These are phyloP conservation scores for Brachyptera putata DNA, from an alignment of 2,888 invertebrate species.

Conservation along the genomic window DNA sequence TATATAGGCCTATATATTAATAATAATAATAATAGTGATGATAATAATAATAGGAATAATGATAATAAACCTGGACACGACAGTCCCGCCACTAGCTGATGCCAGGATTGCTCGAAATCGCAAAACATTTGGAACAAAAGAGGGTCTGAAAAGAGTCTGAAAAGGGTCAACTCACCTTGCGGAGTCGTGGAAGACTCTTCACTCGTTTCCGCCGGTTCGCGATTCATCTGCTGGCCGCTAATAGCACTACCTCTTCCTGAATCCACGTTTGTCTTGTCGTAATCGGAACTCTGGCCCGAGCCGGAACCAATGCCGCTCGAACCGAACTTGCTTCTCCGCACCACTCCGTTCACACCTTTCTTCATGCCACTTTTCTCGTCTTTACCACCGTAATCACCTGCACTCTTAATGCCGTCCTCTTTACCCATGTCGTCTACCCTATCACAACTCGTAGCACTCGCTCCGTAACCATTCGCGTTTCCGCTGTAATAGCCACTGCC, in stretches of 20 bases:
- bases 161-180: constrained; percentile 10
- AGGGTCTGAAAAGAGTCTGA: too few relatives aligned
- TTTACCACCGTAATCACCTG: constrained; percentile 4
- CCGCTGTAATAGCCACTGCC: too few relatives aligned
- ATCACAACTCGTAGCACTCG: neutral
- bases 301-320: constrained; percentile 6
- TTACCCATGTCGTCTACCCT: neutral
- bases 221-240: constrained; percentile 49
- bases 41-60: too few relatives aligned
- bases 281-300: constrained; percentile 50
- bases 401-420: neutral
- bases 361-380: neutral
- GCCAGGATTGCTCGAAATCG: too few relatives aligned
- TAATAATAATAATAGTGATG: too few relatives aligned
- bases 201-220: constrained; percentile 33
- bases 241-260: constrained; percentile 77
- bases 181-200: constrained; percentile 31
- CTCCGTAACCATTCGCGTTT: neutral
- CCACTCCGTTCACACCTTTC: neutral
- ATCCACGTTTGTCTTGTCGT: constrained; percentile 73
- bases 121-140: too few relatives aligned
- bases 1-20: too few relatives aligned
- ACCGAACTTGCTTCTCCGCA: constrained; percentile 9
- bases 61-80: too few relatives aligned
- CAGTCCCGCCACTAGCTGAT: too few relatives aligned